phyloP scores from a whole-genome alignment of 2,888 invertebrate species.

The Melipona beecheii region DNA sequence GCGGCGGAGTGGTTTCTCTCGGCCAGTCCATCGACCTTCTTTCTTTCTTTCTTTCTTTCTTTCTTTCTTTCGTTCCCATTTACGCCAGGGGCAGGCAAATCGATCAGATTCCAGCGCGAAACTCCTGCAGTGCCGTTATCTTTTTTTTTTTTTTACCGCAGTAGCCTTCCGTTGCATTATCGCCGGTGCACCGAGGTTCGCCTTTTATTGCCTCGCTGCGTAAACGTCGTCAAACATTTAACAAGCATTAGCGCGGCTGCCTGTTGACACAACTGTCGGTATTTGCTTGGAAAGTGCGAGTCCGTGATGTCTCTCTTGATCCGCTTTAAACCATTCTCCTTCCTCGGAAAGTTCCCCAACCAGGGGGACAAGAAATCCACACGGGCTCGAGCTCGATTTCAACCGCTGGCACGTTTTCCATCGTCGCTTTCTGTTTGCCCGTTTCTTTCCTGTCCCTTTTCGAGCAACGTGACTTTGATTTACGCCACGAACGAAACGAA shows the following conservation, averaged over 20 bases:
- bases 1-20: background rate
- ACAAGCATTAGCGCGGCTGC: conserved; percentile 1
- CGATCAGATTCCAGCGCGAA: conserved; percentile 8
- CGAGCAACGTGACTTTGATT: too few species aligned
- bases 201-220: conserved; percentile 37
- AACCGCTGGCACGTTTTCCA: conserved; percentile 26
- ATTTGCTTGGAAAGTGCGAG: conserved; percentile 34
- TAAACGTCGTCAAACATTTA: conserved; percentile 30
- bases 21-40: background rate
- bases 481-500: too few species aligned
- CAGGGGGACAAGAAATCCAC: background rate
- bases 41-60: conserved; percentile 8
- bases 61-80: conserved; percentile 2
- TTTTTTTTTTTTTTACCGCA: background rate
- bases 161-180: conserved; percentile 4
- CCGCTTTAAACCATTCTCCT: conserved; percentile 21
- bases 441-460: background rate
- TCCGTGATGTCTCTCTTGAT: background rate
- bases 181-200: conserved; percentile 15
- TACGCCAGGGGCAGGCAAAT: background rate
- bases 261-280: conserved; percentile 54
- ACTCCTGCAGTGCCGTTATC: too few species aligned
- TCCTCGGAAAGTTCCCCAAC: background rate
- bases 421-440: background rate
- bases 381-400: conserved; percentile 38